Percentiles rank a stretch among this genome's conserved stretches.
Conservation (phyloP, 2,113 vertebrate genomes). For the Felis catus region DNA sequence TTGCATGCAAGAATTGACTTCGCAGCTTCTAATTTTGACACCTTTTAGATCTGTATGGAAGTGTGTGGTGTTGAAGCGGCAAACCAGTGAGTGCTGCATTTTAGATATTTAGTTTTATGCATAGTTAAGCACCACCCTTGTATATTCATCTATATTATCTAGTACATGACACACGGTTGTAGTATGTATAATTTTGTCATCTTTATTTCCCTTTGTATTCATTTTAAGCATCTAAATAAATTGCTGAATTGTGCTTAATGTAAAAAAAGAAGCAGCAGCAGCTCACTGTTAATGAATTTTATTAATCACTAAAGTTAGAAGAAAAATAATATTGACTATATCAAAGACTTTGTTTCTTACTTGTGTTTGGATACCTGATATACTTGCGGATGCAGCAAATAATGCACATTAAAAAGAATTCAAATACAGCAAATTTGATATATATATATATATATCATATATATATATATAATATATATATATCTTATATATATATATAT, state of each 20-base stretch:
- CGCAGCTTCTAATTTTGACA: constrained; percentile 90
- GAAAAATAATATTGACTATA: background rate
- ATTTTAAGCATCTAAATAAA: constrained; percentile 99
- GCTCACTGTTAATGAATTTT: background rate
- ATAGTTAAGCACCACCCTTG: constrained; percentile 88
- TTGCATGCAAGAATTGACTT: constrained; percentile 88
- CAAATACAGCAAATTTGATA: constrained; percentile 38
- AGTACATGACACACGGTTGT: constrained; percentile 92
- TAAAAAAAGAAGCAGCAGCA: constrained; percentile 67
- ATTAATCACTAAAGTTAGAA: constrained; percentile 6
- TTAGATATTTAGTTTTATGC: constrained; percentile 89
- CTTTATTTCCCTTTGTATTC: constrained; percentile 94
- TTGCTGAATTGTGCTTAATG: constrained; percentile 98
- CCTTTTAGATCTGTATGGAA: constrained; percentile 90
- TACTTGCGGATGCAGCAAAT: background rate
- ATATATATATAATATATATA: too few species aligned
- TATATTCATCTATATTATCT: constrained; percentile 91
- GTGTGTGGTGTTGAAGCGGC: constrained; percentile 91
- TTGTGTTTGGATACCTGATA: background rate
- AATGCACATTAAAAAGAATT: background rate
- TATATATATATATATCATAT: too few species aligned
- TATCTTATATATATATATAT: background rate
- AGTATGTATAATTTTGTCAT: constrained; percentile 96
- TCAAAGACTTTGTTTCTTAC: background rate
- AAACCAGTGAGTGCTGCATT: constrained; percentile 85